These are phyloP conservation scores for Camelus dromedarius DNA, from an alignment of 2,113 vertebrate genomes.

Conservation along the genomic window DNA sequence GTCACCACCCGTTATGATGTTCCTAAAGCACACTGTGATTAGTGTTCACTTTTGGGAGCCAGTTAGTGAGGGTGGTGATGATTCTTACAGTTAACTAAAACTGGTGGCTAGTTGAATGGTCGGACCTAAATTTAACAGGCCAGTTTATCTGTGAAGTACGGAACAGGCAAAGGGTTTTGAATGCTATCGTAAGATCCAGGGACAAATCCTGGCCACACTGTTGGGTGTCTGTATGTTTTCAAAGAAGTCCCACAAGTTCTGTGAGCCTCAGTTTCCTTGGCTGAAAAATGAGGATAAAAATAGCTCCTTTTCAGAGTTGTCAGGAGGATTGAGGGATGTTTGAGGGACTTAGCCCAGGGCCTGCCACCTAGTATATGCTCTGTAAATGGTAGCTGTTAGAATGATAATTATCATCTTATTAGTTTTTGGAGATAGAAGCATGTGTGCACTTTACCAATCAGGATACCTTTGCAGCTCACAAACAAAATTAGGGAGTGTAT, in stretches of 20 bases:
- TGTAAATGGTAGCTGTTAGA: not conserved
- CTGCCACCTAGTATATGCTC: not conserved
- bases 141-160: not conserved
- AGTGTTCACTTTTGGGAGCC: not conserved
- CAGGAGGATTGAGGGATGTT: not conserved
- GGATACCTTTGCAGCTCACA: not conserved
- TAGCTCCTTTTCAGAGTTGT: not conserved
- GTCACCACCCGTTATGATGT: not conserved
- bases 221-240: not conserved
- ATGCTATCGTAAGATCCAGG: not conserved
- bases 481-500: not conserved
- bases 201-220: not conserved
- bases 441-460: not conserved
- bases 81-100: not conserved
- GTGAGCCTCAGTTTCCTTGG: not conserved
- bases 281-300: not conserved
- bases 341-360: not conserved
- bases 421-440: not conserved
- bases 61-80: not conserved
- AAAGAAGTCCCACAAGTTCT: not conserved
- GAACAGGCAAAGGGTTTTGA: not conserved
- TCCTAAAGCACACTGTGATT: not conserved
- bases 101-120: not conserved
- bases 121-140: not conserved
- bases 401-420: not conserved